Conservation (phyloP, 2,113 vertebrate species). For the Rhipidura dahli region DNA sequence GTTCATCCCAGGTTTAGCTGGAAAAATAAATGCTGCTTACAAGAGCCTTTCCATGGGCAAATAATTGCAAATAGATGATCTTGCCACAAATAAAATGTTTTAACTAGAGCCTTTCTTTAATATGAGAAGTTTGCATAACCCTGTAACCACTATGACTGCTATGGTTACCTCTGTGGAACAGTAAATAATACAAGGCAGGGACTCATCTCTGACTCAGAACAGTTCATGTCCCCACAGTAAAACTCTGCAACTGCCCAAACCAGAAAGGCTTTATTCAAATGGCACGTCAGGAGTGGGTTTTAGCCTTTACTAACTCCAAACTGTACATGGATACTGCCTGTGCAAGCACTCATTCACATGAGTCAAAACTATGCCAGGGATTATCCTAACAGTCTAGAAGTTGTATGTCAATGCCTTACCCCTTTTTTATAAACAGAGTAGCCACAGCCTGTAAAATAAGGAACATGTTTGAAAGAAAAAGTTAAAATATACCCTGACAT, state of each 20-base stretch:
- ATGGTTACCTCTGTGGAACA: neutral
- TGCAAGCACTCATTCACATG: neutral
- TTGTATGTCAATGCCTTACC: neutral
- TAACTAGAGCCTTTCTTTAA: neutral
- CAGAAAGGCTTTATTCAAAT: neutral
- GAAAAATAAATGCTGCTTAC: conserved; percentile 14
- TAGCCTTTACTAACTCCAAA: neutral
- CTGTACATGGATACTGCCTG: neutral
- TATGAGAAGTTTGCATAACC: conserved; percentile 6
- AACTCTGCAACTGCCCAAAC: neutral
- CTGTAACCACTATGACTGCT: neutral
- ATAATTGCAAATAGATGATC: neutral
- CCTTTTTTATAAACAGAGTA: neutral
- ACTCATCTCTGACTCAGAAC: neutral
- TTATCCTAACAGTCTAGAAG: neutral
- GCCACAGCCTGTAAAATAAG: neutral
- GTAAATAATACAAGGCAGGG: neutral
- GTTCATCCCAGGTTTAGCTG: neutral
- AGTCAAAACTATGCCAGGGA: neutral
- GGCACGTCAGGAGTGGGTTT: neutral
- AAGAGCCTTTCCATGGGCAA: neutral
- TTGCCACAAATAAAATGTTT: neutral
- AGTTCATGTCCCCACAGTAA: neutral
- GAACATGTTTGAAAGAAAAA: neutral
- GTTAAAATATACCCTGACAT: neutral